Evolutionary conservation across 2,113 vertebrate genomes (phyloP).

Genomic region (Thoracochromis brauschi): DNA sequence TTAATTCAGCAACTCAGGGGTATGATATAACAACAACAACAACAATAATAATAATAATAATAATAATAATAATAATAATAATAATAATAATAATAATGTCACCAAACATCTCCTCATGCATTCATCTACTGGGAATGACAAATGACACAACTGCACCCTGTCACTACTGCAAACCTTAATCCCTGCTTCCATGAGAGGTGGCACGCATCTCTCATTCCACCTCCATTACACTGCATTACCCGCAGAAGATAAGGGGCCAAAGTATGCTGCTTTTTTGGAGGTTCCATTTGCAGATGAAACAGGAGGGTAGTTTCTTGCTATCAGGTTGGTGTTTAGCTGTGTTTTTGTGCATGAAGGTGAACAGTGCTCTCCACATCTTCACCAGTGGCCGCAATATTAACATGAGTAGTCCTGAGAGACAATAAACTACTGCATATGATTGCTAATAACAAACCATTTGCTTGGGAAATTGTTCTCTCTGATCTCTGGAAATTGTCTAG

Average conservation of each 20-base stretch:
- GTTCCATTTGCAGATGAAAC: neutral
- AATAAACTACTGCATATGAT: neutral
- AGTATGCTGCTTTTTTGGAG: neutral
- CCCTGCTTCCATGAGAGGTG: neutral
- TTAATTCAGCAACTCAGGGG: neutral
- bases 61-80: too few species aligned
- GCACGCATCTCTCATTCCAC: neutral
- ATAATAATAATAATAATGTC: neutral
- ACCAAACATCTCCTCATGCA: neutral
- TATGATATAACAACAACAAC: neutral
- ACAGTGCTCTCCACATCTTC: neutral
- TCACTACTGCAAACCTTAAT: neutral
- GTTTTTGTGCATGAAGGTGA: neutral
- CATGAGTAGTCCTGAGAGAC: neutral
- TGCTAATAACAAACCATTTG: neutral
- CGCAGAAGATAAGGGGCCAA: neutral
- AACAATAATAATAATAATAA: neutral
- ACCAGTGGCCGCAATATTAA: neutral
- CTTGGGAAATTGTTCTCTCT: neutral
- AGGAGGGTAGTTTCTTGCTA: neutral
- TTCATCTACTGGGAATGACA: neutral
- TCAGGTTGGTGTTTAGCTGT: neutral
- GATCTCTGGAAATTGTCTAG: neutral
- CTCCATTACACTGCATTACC: conserved; percentile 31
- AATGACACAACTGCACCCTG: neutral